Evolutionary conservation across 2,113 vertebrate genomes (phyloP).

Genomic region (Lucifuga dentata): DNA sequence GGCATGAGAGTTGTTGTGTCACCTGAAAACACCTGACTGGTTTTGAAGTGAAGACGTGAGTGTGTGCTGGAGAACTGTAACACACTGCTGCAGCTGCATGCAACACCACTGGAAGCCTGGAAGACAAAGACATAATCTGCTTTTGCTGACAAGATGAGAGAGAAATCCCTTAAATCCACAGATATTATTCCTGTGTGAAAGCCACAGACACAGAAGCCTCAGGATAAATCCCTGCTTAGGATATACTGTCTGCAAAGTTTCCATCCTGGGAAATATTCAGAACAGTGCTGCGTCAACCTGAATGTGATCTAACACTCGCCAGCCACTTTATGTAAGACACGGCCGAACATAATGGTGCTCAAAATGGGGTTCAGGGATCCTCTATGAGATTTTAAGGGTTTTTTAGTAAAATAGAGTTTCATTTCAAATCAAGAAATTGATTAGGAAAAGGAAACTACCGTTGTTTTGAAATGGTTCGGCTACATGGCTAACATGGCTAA

Average conservation of each 20-base stretch:
- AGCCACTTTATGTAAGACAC: not conserved
- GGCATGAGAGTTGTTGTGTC: too few relatives aligned
- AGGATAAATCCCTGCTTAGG: slow-evolving; percentile 24
- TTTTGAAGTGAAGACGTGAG: slow-evolving; percentile 30
- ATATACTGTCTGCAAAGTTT: slow-evolving; percentile 16
- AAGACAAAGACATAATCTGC: slow-evolving; percentile 69
- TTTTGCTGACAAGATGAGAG: slow-evolving; percentile 64
- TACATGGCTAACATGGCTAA: too few relatives aligned
- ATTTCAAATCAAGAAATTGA: too few relatives aligned
- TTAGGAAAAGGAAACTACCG: too few relatives aligned
- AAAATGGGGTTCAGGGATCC: too few relatives aligned
- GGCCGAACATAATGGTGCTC: not conserved
- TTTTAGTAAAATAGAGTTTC: slow-evolving; percentile 9
- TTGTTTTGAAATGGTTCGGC: too few relatives aligned
- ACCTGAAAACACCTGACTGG: slow-evolving; percentile 2
- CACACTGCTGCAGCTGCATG: slow-evolving; percentile 39
- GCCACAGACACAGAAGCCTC: slow-evolving; percentile 25
- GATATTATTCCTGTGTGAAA: slow-evolving; percentile 32
- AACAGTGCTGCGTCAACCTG: slow-evolving; percentile 13
- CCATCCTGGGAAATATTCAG: slow-evolving; percentile 23
- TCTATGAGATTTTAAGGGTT: slow-evolving; percentile 16
- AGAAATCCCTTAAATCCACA: slow-evolving; percentile 66
- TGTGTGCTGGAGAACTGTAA: slow-evolving; percentile 41
- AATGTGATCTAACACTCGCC: slow-evolving; percentile 27
- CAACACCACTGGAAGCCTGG: slow-evolving; percentile 24